These are phyloP conservation scores for Pseudochirops corinnae DNA, from an alignment of 2,797 vertebrate species.

Conservation along the genomic window DNA sequence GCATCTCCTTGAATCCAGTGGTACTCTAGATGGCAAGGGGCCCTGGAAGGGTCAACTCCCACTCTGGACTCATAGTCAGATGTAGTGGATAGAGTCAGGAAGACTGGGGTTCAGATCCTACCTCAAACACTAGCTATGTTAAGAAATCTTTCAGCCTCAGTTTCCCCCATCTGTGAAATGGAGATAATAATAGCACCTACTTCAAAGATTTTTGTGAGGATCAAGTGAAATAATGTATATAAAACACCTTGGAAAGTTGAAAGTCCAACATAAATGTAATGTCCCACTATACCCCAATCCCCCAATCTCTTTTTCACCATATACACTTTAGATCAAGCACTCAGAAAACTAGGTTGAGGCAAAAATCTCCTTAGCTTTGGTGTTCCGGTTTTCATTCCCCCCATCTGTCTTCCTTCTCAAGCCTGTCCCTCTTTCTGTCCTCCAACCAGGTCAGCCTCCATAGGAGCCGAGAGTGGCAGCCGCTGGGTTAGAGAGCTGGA, in stretches of 20 bases:
- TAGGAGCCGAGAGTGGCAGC: neutral
- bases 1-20: neutral
- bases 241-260: neutral
- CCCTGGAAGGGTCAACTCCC: neutral
- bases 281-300: neutral
- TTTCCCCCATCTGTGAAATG: neutral
- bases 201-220: neutral
- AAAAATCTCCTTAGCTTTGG: too few relatives aligned
- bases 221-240: neutral
- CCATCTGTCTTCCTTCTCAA: constrained; percentile 9
- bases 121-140: neutral
- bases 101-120: neutral
- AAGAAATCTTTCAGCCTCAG: neutral
- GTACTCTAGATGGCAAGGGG: neutral
- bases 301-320: neutral
- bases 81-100: neutral
- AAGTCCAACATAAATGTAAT: neutral
- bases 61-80: neutral
- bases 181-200: neutral
- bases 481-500: neutral
- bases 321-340: neutral
- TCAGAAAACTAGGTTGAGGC: neutral
- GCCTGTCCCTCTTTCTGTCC: neutral
- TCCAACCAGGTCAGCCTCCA: neutral
- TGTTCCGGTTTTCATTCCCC: neutral